Conservation (phyloP, 2,888 invertebrate genomes). For the Junonia oenone region DNA sequence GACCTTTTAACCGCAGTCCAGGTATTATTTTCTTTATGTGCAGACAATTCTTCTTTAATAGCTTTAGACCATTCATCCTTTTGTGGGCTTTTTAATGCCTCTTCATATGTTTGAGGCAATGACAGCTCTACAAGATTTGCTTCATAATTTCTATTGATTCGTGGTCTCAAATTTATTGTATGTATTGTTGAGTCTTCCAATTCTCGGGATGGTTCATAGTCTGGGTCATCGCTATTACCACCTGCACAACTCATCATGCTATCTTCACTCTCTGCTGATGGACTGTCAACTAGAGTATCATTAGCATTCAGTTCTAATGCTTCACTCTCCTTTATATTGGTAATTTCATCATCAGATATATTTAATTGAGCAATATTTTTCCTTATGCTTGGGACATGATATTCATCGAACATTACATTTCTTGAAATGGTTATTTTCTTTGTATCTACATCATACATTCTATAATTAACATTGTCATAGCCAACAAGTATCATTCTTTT, state of each 20-base stretch:
- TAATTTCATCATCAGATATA: not conserved
- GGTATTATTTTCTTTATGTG: constrained; percentile 31
- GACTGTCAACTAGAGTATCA: not conserved
- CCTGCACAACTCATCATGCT: too few species aligned
- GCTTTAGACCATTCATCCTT: constrained; percentile 24
- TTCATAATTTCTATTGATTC: too few species aligned
- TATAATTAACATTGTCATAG: constrained; percentile 22
- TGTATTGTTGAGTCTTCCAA: too few species aligned
- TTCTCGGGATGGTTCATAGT: too few species aligned
- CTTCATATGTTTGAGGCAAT: constrained; percentile 20
- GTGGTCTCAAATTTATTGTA: too few species aligned
- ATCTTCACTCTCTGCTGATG: too few species aligned
- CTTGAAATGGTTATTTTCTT: not conserved
- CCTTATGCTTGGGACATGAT: not conserved
- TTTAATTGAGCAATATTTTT: not conserved
- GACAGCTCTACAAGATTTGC: too few species aligned
- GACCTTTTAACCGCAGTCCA: constrained; percentile 27
- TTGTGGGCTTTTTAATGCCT: constrained; percentile 29
- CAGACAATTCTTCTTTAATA: constrained; percentile 29
- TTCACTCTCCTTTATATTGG: not conserved
- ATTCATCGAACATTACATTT: not conserved
- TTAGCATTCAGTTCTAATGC: not conserved
- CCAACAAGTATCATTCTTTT: constrained; percentile 19
- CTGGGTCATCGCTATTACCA: too few species aligned
- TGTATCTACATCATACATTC: constrained; percentile 6